Conservation (phyloP, 2,797 vertebrate genomes). For the Potorous gilbertii region DNA sequence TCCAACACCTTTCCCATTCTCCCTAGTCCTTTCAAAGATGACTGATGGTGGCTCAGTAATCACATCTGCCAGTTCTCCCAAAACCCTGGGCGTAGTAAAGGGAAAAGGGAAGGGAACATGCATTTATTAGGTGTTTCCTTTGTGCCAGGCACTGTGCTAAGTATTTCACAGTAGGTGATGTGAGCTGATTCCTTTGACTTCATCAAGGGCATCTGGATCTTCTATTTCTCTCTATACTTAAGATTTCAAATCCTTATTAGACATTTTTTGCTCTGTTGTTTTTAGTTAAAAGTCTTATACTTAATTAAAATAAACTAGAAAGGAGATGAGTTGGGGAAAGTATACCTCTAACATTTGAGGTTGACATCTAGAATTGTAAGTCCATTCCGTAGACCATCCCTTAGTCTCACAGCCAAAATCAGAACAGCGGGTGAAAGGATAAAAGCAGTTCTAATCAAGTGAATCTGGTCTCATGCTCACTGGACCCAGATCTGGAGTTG, state of each 20-base stretch:
- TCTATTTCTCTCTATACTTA: not conserved
- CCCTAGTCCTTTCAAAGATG: not conserved
- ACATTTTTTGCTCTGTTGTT: not conserved
- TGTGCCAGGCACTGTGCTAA: not conserved
- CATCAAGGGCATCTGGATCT: not conserved
- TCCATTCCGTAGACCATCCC: not conserved
- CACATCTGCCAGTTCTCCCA: not conserved
- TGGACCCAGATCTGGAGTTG: not conserved
- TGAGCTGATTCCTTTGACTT: not conserved
- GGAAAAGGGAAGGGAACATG: not conserved
- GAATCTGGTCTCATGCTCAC: not conserved
- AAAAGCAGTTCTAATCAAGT: not conserved
- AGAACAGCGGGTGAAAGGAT: not conserved
- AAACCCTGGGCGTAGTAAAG: not conserved
- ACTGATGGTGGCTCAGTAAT: not conserved
- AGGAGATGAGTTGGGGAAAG: not conserved
- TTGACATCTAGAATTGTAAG: not conserved
- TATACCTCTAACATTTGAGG: not conserved
- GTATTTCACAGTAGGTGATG: not conserved
- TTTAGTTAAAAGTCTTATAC: not conserved
- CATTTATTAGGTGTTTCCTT: not conserved
- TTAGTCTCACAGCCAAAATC: not conserved
- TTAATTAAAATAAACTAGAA: not conserved
- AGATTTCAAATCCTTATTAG: not conserved
- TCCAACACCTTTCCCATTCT: not conserved